Evolutionary conservation across 2,888 invertebrate species (phyloP), one percentile per base, ranked within the genome.

Genomic region (Erebia aethiops): DNA sequence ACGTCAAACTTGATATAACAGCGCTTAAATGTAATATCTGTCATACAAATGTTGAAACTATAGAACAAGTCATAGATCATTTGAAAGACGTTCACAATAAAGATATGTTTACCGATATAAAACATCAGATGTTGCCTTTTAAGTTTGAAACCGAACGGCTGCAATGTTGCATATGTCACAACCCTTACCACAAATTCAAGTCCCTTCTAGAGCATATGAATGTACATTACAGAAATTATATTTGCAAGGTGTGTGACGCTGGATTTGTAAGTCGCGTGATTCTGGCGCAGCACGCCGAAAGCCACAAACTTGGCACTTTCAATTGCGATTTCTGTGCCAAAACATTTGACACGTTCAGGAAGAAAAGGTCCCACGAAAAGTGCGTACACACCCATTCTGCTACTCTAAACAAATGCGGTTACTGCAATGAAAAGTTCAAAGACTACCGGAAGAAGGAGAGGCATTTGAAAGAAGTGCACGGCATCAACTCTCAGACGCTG

Each of bases 321-420:
- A 81, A 84, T 64, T 91, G 90, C 65, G 81, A 82, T 41, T 76
- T 81, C 9, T 94, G 94, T 71, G 81, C 88, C 0, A 94, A 94
- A 79, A 86, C 90, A 0, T 94, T 94, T 68, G 88, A 90, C n/a
- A 92, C 92, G 0, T 81, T 86, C 13, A 82, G 88, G 41, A 92
- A 92, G 71, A 84, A 90, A 71, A 87, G 87, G 60, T 85, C 89
- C 0, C 94, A 94, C 71, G 90, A 90, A 67, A 88, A 87, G 52
- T 85, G 86, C 1, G 90, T 93, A 0, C 93, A 90, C 57, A 79
- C 84, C 0, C 82, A 85, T 52, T 80, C 76, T 1, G 81, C 81
- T 13, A 72, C 78, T 71, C 61, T 85, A 9, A 84, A 84, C 73
- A 87, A 86, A 70, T 91, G 91, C 62, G 84, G 85, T 0, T 87